A percentile compares a stretch with the other conserved stretches of the same genome.
Conservation (phyloP, 2,113 vertebrate genomes). For the Pleuronectes platessa region DNA sequence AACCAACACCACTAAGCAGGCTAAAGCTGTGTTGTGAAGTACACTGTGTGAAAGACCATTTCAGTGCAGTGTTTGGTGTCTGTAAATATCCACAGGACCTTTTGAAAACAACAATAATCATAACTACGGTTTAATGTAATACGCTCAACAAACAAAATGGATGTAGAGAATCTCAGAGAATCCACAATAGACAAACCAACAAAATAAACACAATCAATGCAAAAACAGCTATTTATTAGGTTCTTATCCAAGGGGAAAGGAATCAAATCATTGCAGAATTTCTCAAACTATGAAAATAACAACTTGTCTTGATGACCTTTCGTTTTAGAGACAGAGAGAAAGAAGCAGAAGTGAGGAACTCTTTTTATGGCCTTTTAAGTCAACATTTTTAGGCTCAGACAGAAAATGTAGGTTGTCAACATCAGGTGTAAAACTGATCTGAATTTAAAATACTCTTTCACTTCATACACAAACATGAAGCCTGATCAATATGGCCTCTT, state of each 20-base stretch:
- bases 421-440: slow-evolving; percentile 34
- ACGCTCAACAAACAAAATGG: too few relatives aligned
- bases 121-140: too few relatives aligned
- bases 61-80: not conserved
- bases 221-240: slow-evolving; percentile 71
- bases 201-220: slow-evolving; percentile 32
- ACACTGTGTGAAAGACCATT: not conserved
- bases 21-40: not conserved
- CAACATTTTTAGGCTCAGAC: slow-evolving; percentile 43
- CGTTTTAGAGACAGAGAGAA: slow-evolving; percentile 25
- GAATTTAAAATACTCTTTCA: slow-evolving; percentile 35
- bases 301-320: slow-evolving; percentile 50
- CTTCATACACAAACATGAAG: slow-evolving; percentile 28
- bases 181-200: slow-evolving; percentile 13
- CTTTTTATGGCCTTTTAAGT: slow-evolving; percentile 30
- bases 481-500: slow-evolving; percentile 28
- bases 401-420: slow-evolving; percentile 38
- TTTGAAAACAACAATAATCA: not conserved
- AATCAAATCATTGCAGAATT: slow-evolving; percentile 51
- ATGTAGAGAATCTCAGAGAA: not conserved
- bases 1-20: not conserved
- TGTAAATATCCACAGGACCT: not conserved
- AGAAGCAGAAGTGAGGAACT: slow-evolving; percentile 18
- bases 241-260: slow-evolving; percentile 50
- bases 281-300: slow-evolving; percentile 48